These are phyloP conservation scores for Ischnus inquisitorius DNA, from an alignment of 2,888 invertebrate species.

Conservation along the genomic window DNA sequence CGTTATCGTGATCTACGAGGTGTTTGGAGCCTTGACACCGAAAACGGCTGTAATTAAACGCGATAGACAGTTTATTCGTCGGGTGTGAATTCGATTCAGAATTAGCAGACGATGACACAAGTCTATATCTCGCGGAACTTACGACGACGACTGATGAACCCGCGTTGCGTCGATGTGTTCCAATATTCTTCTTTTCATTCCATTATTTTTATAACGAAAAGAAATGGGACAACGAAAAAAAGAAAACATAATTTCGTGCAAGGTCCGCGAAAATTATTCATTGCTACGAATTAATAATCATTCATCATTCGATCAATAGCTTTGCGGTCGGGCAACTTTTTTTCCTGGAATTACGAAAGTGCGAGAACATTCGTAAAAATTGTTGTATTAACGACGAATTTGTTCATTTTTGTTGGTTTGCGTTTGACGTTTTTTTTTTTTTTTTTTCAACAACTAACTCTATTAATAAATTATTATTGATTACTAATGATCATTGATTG, in stretches of 20 bases:
- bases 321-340: neutral
- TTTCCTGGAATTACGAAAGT: neutral
- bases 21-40: conserved; percentile 59
- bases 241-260: neutral
- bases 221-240: neutral
- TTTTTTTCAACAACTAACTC: neutral
- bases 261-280: neutral
- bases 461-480: no score
- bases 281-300: neutral
- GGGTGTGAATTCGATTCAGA: conserved; percentile 18
- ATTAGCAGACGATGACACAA: neutral
- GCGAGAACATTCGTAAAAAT: neutral
- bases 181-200: no score
- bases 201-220: neutral
- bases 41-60: conserved; percentile 55
- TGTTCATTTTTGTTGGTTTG: neutral
- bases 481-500: no score
- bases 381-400: neutral
- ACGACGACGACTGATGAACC: conserved; percentile 17
- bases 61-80: conserved; percentile 13
- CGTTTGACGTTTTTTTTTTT: neutral
- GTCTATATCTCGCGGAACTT: neutral
- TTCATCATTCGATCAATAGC: neutral
- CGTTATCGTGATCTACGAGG: conserved; percentile 29
- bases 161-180: conserved; percentile 1